phyloP scores from a whole-genome alignment of 1,140 invertebrate species.

The Papilio dardanus region DNA sequence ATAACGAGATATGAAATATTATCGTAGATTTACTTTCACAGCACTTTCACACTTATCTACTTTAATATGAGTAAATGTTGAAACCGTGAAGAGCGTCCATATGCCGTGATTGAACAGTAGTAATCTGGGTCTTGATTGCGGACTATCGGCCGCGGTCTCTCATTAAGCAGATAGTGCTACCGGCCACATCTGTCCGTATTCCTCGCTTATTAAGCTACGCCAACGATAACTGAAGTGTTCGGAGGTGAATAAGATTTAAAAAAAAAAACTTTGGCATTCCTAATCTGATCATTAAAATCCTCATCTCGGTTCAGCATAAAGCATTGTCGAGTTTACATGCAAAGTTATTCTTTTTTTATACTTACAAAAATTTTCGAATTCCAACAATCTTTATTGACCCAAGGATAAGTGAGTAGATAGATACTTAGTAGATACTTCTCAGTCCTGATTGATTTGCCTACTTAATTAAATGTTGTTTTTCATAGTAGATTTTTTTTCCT shows the following conservation, averaged over 20 bases:
- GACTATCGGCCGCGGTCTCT: conserved; percentile 47
- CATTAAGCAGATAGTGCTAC: conserved; percentile 65
- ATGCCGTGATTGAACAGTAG: conserved; percentile 34
- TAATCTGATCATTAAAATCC: not conserved
- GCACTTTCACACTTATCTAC: not conserved
- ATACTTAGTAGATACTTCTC: too few species aligned
- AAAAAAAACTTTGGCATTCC: too few species aligned
- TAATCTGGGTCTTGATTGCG: conserved; percentile 42
- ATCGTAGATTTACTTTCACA: not conserved
- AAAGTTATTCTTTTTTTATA: too few species aligned
- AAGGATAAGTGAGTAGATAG: too few species aligned
- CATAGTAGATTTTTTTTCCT: too few species aligned
- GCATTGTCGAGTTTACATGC: not conserved
- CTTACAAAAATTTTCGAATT: too few species aligned
- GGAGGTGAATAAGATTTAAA: not conserved
- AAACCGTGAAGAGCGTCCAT: conserved; percentile 11
- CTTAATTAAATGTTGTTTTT: too few species aligned
- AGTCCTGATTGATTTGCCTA: too few species aligned
- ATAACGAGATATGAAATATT: not conserved
- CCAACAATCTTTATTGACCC: too few species aligned
- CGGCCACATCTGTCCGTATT: conserved; percentile 58
- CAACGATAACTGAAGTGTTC: not conserved
- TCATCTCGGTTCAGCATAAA: not conserved
- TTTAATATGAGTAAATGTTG: conserved; percentile 6
- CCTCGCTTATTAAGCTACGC: conserved; percentile 36